Evolutionary conservation across 2,113 vertebrate species (phyloP).

Genomic region (Malurus cyaneus): DNA sequence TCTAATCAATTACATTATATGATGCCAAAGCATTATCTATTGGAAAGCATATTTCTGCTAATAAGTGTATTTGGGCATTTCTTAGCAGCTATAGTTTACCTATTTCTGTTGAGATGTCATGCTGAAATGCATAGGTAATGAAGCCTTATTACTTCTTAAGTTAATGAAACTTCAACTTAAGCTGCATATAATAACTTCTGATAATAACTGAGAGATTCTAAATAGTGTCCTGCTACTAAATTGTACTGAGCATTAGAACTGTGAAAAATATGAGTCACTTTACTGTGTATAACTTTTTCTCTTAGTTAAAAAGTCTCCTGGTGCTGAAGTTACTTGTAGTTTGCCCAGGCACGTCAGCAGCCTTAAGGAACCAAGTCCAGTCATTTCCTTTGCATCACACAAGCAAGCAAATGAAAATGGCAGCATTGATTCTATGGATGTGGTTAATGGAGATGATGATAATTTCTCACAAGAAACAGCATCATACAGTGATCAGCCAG

Average conservation of each 20-base stretch:
- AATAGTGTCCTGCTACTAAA: not conserved
- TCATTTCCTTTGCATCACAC: conserved; percentile 88
- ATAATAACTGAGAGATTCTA: not conserved
- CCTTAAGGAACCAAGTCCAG: conserved; percentile 84
- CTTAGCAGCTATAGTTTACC: not conserved
- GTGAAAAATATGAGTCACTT: not conserved
- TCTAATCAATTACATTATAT: not conserved
- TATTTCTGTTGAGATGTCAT: not conserved
- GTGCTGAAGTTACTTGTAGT: conserved; percentile 87
- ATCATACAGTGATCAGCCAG: conserved; percentile 86
- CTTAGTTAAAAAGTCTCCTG: conserved; percentile 79
- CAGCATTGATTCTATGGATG: conserved; percentile 57
- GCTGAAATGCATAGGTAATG: not conserved
- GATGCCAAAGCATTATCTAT: not conserved
- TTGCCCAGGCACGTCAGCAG: conserved; percentile 82
- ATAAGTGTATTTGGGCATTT: not conserved
- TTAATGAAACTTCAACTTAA: not conserved
- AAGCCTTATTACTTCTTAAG: too few species aligned
- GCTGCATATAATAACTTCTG: not conserved
- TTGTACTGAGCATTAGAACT: not conserved
- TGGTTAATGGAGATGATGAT: conserved; percentile 65
- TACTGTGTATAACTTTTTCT: not conserved
- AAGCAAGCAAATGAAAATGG: conserved; percentile 77
- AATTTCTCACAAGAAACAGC: conserved; percentile 52
- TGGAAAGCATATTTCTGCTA: not conserved